Evolutionary conservation across 2,888 invertebrate genomes (phyloP), one percentile per base, ranked within the genome.

Genomic region (Cryptocephalus primarius): DNA sequence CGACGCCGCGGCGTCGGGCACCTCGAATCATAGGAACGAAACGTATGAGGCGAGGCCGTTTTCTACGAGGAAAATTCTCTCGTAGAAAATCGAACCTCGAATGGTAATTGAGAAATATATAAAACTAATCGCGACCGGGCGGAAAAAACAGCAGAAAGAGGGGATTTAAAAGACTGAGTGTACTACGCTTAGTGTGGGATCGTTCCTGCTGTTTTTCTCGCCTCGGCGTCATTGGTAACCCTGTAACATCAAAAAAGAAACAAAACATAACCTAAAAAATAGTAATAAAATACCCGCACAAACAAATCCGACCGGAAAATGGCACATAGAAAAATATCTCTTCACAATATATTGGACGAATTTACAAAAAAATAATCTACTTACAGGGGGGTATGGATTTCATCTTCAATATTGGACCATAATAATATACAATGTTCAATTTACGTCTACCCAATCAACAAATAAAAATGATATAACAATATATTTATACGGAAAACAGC

Each of bases 401-500:
- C 40, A 12, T 22, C 22, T 22, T 22, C 22, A 22, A 22, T 51
- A 47, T 56, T 55, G 54, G 56, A 56, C 56, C 54, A 53, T 52
- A 47, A 50, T 22, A 52, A 48, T 48, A 36, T 12, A 36, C 36
- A 12, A 12, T 33, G 39, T 39, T 51, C 49, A 49, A 48, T 51
- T 50, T 31, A 50, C 32, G 36, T 44, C 48, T 51, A 52, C 42
- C 40, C 48, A 44, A 59, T 58, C 57, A 63, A 60, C 60, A 64
- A 61, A 60, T 56, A 55, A 60, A 60, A 22, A 22, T 22, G 22
- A 51, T 51, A 59, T 60, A 65, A 63, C 62, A 64, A 63, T 56
- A 50, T 59, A 57, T 60, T 61, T 59, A 54, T 59, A 58, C 43
- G 11, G 57, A 22, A 62, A 64, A 66, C 65, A 66, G 64, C 65